These are phyloP conservation scores for Flexamia atlantica DNA, from an alignment of 2,888 invertebrate species.

Conservation along the genomic window DNA sequence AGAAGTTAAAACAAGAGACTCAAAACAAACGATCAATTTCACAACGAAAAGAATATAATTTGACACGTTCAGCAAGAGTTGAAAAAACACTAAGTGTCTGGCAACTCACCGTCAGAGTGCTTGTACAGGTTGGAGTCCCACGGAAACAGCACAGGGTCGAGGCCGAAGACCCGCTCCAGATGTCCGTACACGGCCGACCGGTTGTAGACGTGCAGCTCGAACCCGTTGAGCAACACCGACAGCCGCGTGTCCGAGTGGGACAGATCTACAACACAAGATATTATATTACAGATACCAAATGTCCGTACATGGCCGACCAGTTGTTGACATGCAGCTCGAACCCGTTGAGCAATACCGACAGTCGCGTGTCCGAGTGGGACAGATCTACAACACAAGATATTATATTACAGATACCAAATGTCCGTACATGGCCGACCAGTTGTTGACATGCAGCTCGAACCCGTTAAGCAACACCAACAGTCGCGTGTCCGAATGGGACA, in stretches of 20 bases:
- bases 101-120: slow-evolving; percentile 52
- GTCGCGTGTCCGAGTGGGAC: slow-evolving; percentile 95
- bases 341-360: slow-evolving; percentile 94
- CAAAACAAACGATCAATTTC: too few species aligned
- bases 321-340: slow-evolving; percentile 98
- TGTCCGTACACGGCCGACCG: slow-evolving; percentile 91
- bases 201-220: slow-evolving; percentile 97
- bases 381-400: slow-evolving; percentile 82
- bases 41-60: too few species aligned
- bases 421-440: slow-evolving; percentile 92
- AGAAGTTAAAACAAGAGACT: too few species aligned
- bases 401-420: slow-evolving; percentile 81
- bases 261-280: slow-evolving; percentile 82
- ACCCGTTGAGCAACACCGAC: slow-evolving; percentile 94
- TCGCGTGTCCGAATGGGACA: slow-evolving; percentile 96
- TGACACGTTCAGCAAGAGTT: too few species aligned
- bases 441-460: slow-evolving; percentile 96
- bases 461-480: slow-evolving; percentile 95
- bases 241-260: slow-evolving; percentile 96
- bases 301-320: slow-evolving; percentile 90
- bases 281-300: slow-evolving; percentile 80
- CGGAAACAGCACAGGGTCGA: slow-evolving; percentile 87
- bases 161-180: slow-evolving; percentile 92
- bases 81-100: too few species aligned
- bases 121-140: slow-evolving; percentile 72